Percentiles rank a stretch among this genome's conserved stretches.
Evolutionary conservation across 2,888 invertebrate species (phyloP).

Genomic region (Cephus spinipes): DNA sequence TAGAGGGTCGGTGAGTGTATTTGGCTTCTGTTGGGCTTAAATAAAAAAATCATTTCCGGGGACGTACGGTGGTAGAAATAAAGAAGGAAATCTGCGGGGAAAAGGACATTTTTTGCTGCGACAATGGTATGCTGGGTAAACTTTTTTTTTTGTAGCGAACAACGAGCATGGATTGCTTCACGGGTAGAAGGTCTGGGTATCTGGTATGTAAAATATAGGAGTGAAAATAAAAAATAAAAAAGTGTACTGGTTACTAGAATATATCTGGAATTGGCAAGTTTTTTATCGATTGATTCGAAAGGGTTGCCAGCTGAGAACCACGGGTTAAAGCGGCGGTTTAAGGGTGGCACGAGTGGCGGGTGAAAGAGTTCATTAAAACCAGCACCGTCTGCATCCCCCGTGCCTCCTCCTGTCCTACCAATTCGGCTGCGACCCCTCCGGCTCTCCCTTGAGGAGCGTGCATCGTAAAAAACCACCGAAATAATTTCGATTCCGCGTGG

Average conservation of each 20-base stretch:
- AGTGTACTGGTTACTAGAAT: not conserved
- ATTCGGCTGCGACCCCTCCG: constrained; percentile 34
- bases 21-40: not conserved
- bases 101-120: not conserved
- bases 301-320: constrained; percentile 47
- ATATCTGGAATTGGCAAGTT: not conserved
- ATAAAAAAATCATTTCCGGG: not conserved
- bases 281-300: constrained; percentile 22
- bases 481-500: constrained; percentile 16
- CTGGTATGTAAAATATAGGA: not conserved
- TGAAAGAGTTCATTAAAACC: constrained; percentile 64
- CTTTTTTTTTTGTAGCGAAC: not conserved
- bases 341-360: constrained; percentile 59
- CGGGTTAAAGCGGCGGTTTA: constrained; percentile 56
- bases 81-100: not conserved
- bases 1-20: not conserved
- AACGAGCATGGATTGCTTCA: not conserved
- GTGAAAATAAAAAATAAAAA: not conserved
- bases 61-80: not conserved
- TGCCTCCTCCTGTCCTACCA: constrained; percentile 23
- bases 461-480: constrained; percentile 5
- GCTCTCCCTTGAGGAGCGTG: constrained; percentile 26
- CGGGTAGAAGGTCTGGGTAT: not conserved
- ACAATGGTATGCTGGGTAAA: no score
- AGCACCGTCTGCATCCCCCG: constrained; percentile 55